Evolutionary conservation across 2,113 vertebrate species (phyloP).

Genomic region (Chlamydotis undulata): DNA sequence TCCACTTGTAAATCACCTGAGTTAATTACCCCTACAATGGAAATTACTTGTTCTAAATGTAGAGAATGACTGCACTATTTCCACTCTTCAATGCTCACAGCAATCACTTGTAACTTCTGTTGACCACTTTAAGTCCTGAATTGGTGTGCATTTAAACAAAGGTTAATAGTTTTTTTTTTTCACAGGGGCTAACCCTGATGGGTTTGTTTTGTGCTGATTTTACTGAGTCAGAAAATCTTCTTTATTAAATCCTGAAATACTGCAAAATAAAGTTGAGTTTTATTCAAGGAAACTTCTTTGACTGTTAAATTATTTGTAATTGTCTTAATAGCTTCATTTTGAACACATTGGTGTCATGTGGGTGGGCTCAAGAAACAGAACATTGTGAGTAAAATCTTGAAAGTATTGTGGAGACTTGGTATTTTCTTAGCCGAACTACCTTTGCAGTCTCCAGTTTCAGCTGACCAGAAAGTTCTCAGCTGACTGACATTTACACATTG

Average conservation of each 20-base stretch:
- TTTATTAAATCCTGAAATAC: neutral
- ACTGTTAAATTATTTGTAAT: neutral
- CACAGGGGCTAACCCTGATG: neutral
- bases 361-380: neutral
- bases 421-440: neutral
- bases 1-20: neutral
- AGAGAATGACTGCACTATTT: neutral
- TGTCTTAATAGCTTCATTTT: neutral
- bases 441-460: neutral
- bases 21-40: neutral
- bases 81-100: neutral
- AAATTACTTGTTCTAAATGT: neutral
- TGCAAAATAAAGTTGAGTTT: neutral
- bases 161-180: neutral
- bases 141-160: neutral
- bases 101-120: neutral
- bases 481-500: neutral
- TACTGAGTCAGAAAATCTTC: neutral
- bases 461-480: neutral
- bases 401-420: neutral
- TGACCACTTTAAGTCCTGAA: neutral
- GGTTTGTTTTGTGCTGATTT: neutral
- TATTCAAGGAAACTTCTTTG: neutral
- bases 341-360: neutral
- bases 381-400: neutral